Percentiles rank a stretch among this genome's conserved stretches.
phyloP scores from a whole-genome alignment of 2,888 invertebrate species.

The Tethea ocularis region DNA sequence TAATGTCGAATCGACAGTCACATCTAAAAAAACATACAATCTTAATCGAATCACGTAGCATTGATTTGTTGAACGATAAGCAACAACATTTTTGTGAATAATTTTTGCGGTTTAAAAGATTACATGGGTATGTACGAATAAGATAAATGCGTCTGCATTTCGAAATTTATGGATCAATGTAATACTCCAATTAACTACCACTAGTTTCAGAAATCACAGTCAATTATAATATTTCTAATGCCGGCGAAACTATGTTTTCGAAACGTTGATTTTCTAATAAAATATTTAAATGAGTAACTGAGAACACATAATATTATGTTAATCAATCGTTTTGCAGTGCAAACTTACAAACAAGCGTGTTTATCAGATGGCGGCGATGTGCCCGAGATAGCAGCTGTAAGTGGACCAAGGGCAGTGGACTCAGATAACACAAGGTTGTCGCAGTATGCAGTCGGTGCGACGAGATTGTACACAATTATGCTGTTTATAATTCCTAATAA shows the following conservation, averaged over 20 bases:
- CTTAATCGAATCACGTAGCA: conserved; percentile 75
- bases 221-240: background rate
- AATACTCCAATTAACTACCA: background rate
- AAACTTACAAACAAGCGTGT: conserved; percentile 45
- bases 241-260: too few relatives aligned
- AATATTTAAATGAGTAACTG: background rate
- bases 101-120: conserved; percentile 1
- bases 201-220: background rate
- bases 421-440: conserved; percentile 74
- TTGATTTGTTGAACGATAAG: conserved; percentile 65
- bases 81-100: conserved; percentile 47
- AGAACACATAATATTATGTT: background rate
- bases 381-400: conserved; percentile 69
- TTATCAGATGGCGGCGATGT: conserved; percentile 74
- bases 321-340: conserved; percentile 20
- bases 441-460: conserved; percentile 32
- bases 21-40: conserved; percentile 57
- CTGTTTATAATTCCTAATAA: conserved; percentile 2
- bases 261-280: background rate
- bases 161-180: background rate
- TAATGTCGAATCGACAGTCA: conserved; percentile 46
- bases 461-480: conserved; percentile 16
- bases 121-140: background rate
- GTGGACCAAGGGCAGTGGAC: conserved; percentile 78
- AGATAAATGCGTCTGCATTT: background rate